phyloP scores from a whole-genome alignment of 2,888 invertebrate species.

The Athalia cordata region DNA sequence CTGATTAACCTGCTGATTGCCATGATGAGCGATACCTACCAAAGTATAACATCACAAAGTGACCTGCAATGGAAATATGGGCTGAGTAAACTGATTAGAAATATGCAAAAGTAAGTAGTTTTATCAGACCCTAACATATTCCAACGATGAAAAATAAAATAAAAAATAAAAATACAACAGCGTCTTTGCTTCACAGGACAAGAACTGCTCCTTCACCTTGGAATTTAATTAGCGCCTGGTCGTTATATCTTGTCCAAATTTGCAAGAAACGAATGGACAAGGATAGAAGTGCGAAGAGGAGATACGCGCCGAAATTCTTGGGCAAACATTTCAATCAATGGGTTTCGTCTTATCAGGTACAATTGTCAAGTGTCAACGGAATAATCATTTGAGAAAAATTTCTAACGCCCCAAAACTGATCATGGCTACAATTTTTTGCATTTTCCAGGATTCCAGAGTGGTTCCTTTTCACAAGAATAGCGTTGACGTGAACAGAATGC shows the following conservation, averaged over 20 bases:
- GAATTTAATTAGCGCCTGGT: slow-evolving; percentile 80
- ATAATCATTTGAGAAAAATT: background rate
- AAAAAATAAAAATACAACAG: background rate
- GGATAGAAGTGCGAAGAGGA: slow-evolving; percentile 63
- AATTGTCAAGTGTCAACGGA: background rate
- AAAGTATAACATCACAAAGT: slow-evolving; percentile 92
- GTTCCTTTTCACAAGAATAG: slow-evolving; percentile 55
- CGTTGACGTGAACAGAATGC: slow-evolving; percentile 61
- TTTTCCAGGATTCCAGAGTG: background rate
- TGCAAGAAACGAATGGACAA: slow-evolving; percentile 68
- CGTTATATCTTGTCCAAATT: slow-evolving; percentile 71
- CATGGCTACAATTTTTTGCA: too few species aligned
- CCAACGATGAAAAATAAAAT: background rate
- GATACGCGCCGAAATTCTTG: slow-evolving; percentile 68
- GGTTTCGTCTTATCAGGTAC: slow-evolving; percentile 61
- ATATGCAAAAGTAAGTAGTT: slow-evolving; percentile 79
- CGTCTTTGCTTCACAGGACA: slow-evolving; percentile 70
- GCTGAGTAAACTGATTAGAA: slow-evolving; percentile 83
- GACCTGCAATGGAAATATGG: slow-evolving; percentile 89
- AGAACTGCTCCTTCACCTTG: slow-evolving; percentile 83
- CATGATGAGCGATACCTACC: slow-evolving; percentile 99
- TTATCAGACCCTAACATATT: background rate
- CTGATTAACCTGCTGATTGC: slow-evolving; percentile 99
- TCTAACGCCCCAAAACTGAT: too few species aligned
- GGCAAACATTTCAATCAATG: slow-evolving; percentile 67